Conservation (phyloP, 2,113 vertebrate species). For the Leiothrix lutea region DNA sequence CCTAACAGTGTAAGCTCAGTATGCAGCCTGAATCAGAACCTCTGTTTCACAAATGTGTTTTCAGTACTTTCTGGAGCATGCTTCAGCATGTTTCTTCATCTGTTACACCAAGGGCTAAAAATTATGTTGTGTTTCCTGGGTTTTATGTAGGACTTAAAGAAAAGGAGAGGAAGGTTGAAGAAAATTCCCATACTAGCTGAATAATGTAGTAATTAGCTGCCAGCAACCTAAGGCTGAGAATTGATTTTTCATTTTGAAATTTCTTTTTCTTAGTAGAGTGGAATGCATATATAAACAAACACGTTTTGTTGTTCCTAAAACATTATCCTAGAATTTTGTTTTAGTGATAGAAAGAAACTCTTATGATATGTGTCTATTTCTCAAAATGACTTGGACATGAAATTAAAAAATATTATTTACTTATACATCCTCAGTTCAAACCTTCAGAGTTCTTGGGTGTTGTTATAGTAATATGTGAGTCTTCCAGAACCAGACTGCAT, state of each 20-base stretch:
- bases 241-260: not conserved
- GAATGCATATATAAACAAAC: not conserved
- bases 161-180: not conserved
- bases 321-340: not conserved
- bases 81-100: not conserved
- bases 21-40: not conserved
- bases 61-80: not conserved
- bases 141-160: not conserved
- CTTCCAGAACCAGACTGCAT: not conserved
- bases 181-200: not conserved
- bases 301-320: not conserved
- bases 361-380: not conserved
- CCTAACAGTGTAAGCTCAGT: not conserved
- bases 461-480: not conserved
- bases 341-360: not conserved
- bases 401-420: not conserved
- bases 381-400: not conserved
- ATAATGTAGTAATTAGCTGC: not conserved
- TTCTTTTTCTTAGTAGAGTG: not conserved
- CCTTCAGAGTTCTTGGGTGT: not conserved
- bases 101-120: not conserved
- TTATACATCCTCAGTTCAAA: not conserved
- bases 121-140: not conserved
- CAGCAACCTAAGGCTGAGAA: not conserved
- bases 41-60: not conserved